Conservation (phyloP, 64 coral and sea anemone species). For the Platygyra sinensis region DNA sequence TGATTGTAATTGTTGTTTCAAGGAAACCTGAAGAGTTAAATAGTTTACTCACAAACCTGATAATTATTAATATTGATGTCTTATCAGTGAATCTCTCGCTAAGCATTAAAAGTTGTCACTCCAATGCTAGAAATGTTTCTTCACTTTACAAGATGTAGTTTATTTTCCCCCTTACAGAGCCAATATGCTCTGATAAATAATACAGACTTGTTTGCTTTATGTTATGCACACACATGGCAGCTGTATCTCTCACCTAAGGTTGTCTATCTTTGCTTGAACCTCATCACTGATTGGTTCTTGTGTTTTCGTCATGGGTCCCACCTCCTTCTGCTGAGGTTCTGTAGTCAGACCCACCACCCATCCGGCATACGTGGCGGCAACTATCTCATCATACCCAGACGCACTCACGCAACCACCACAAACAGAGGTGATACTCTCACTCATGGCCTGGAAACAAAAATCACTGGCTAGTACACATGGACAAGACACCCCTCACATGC, state of each 20-base stretch:
- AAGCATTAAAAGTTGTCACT: too few species aligned
- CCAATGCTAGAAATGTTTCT: too few species aligned
- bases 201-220: not conserved
- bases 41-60: too few species aligned
- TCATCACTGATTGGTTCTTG: conserved; percentile 86
- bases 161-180: too few species aligned
- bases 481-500: too few species aligned
- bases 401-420: conserved; percentile 91
- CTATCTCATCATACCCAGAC: conserved; percentile 89
- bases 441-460: conserved; percentile 60
- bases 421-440: conserved; percentile 93
- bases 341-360: conserved; percentile 94
- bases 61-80: too few species aligned
- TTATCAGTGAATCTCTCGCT: too few species aligned
- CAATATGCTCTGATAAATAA: too few species aligned
- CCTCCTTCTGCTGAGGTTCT: conserved; percentile 93
- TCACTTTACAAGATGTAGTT: too few species aligned
- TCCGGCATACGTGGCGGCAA: conserved; percentile 88
- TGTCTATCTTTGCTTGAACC: conserved; percentile 86
- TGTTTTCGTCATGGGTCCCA: conserved; percentile 38
- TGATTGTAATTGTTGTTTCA: too few species aligned
- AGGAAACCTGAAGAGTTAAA: too few species aligned
- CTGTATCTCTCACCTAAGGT: conserved; percentile 63
- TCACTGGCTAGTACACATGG: not conserved
- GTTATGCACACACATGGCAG: not conserved